These are phyloP conservation scores for Diarsia mendica DNA, from an alignment of 2,888 invertebrate species.

Conservation along the genomic window DNA sequence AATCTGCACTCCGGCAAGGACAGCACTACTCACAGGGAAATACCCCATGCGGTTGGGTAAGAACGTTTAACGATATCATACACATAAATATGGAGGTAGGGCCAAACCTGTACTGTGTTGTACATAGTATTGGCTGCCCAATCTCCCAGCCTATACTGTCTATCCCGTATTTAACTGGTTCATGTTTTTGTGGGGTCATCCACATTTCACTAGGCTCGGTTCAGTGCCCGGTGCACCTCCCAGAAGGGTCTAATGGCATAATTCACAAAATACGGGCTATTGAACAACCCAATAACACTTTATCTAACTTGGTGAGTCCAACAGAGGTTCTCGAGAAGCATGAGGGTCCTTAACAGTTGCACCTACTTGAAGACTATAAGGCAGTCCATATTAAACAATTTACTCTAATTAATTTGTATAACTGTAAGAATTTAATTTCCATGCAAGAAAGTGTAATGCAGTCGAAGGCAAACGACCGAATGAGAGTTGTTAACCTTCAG, in stretches of 20 bases:
- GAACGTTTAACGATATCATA: constrained; percentile 26
- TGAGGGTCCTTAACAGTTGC: neutral
- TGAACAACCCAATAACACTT: neutral
- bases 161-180: neutral
- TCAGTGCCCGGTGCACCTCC: neutral
- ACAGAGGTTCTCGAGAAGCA: neutral
- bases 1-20: constrained; percentile 95
- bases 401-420: constrained; percentile 25
- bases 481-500: constrained; percentile 60
- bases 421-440: constrained; percentile 17
- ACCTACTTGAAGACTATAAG: neutral
- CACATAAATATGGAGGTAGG: too few relatives aligned
- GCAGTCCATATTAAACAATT: neutral
- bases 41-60: constrained; percentile 96
- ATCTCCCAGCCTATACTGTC: too few relatives aligned
- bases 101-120: neutral
- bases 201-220: neutral
- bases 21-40: constrained; percentile 95
- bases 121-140: neutral
- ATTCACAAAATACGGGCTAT: neutral
- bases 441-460: constrained; percentile 45
- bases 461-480: constrained; percentile 53
- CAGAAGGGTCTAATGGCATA: neutral
- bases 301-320: neutral
- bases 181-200: neutral